These are phyloP conservation scores for Hyles euphorbiae DNA, from an alignment of 1,140 invertebrate species.

Conservation along the genomic window DNA sequence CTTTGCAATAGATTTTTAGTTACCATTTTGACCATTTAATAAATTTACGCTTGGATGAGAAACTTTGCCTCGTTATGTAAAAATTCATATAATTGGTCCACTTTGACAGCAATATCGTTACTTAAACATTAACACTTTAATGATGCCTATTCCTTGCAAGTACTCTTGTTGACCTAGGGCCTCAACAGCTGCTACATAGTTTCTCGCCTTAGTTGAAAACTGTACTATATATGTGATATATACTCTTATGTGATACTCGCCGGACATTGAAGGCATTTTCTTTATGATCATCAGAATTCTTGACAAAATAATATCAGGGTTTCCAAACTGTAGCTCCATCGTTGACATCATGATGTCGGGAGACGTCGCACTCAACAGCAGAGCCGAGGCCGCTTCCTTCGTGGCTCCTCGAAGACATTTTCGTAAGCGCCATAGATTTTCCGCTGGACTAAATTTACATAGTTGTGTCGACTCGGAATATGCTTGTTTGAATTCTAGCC, in stretches of 20 bases:
- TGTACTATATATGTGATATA: too few species aligned
- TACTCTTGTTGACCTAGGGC: too few species aligned
- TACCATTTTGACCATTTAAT: too few species aligned
- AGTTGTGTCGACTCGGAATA: constrained; percentile 22
- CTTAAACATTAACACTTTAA: constrained; percentile 5
- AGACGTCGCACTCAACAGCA: constrained; percentile 26
- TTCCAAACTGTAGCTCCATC: constrained; percentile 7
- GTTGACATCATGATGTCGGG: constrained; percentile 27
- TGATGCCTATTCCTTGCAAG: too few species aligned
- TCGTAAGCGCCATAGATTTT: constrained; percentile 14
- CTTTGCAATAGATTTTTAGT: constrained; percentile 9
- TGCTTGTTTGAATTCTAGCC: constrained; percentile 25
- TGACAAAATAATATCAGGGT: too few species aligned
- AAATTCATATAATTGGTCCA: constrained; percentile 19
- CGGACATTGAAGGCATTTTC: constrained; percentile 7
- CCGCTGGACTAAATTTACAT: constrained; percentile 15
- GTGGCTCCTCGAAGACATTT: constrained; percentile 27
- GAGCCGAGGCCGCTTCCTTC: constrained; percentile 25
- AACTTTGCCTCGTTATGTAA: too few species aligned
- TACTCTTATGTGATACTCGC: constrained; percentile 17
- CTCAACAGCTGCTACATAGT: constrained; percentile 2
- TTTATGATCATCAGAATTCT: constrained; percentile 5
- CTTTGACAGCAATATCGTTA: constrained; percentile 16
- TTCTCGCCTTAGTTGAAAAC: constrained; percentile 22
- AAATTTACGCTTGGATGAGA: too few species aligned